Conservation (phyloP, 2,113 vertebrate species). For the Ciconia boyciana region DNA sequence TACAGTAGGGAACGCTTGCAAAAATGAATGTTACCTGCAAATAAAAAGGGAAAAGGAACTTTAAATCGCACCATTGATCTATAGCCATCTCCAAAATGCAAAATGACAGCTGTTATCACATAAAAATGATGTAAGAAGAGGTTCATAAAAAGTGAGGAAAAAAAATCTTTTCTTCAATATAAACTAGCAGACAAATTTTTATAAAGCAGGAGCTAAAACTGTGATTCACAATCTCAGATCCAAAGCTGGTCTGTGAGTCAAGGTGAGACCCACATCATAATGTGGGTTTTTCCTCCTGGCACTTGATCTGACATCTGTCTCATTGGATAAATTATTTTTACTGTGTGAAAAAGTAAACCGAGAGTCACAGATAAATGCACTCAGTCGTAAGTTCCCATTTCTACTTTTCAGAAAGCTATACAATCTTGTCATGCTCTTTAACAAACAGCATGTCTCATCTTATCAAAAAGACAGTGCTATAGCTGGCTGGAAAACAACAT, state of each 20-base stretch:
- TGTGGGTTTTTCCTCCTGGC: background rate
- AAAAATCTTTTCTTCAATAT: background rate
- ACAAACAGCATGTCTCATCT: background rate
- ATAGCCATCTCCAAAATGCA: background rate
- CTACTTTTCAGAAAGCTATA: background rate
- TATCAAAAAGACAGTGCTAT: background rate
- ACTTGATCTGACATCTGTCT: background rate
- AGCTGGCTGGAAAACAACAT: background rate
- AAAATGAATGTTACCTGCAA: background rate
- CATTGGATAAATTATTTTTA: background rate
- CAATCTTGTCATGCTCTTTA: background rate
- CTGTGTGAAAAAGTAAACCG: background rate
- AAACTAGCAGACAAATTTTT: background rate
- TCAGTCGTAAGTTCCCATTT: accelerated
- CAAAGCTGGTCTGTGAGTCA: background rate
- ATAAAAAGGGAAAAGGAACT: background rate
- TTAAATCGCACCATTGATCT: background rate
- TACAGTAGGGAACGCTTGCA: background rate
- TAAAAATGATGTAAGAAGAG: background rate
- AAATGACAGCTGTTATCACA: background rate
- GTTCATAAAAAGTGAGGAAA: background rate
- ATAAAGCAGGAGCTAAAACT: background rate
- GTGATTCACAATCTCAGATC: background rate
- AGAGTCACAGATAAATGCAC: background rate
- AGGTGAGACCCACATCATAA: background rate